These are phyloP conservation scores for Agriopis aurantiaria DNA, from an alignment of 2,888 invertebrate species.

Conservation along the genomic window DNA sequence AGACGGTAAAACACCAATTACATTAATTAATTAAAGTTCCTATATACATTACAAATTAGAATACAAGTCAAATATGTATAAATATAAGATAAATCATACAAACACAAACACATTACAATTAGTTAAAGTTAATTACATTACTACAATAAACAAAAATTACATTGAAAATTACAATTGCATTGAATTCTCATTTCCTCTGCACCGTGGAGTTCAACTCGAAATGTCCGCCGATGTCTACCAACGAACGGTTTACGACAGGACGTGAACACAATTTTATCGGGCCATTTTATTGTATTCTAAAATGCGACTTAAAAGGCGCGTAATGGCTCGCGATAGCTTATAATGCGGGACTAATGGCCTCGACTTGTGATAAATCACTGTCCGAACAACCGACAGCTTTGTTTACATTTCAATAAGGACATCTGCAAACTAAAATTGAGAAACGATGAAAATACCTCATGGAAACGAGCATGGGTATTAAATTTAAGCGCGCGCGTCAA, in stretches of 20 bases:
- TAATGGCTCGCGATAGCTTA: slow-evolving; percentile 36
- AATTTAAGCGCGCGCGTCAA: slow-evolving; percentile 1
- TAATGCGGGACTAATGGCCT: slow-evolving; percentile 32
- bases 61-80: too few relatives aligned
- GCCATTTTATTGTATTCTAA: slow-evolving; percentile 39
- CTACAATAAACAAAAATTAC: too few relatives aligned
- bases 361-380: slow-evolving; percentile 43
- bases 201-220: slow-evolving; percentile 8
- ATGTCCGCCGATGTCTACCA: slow-evolving; percentile 26
- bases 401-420: slow-evolving; percentile 34
- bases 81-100: too few relatives aligned
- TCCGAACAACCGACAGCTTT: slow-evolving; percentile 35
- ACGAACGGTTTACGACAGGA: slow-evolving; percentile 39
- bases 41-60: too few relatives aligned
- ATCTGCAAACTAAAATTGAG: slow-evolving; percentile 15
- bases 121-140: too few relatives aligned
- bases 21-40: too few relatives aligned
- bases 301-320: slow-evolving; percentile 36
- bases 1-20: too few relatives aligned
- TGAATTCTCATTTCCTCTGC: slow-evolving; percentile 10
- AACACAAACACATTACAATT: too few relatives aligned
- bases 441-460: slow-evolving; percentile 3
- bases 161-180: too few relatives aligned
- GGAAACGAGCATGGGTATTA: slow-evolving; percentile 1
- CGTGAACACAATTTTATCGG: slow-evolving; percentile 39